Evolutionary conservation across 2,797 vertebrate species (phyloP), one percentile per base, ranked within the genome.

Genomic region (Silurus aristotelis): DNA sequence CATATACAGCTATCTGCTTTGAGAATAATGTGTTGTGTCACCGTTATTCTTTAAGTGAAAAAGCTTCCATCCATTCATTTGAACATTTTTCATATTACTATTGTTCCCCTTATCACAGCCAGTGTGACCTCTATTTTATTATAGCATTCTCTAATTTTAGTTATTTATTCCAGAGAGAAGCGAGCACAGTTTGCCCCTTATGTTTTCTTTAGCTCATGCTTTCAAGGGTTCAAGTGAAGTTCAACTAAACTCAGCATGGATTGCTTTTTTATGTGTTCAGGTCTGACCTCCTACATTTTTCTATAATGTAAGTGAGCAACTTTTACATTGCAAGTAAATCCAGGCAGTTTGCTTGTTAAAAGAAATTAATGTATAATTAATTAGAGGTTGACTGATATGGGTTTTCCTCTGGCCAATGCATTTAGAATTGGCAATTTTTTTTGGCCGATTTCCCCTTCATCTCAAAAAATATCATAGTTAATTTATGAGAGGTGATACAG

Each of bases 111-210:
- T 17, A 20, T 43, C 9, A 38, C 56, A 60, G 31, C 27, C 27
- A 22, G 12, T 61, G 27, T 14, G 56, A 78, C 56, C 19, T 2
- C 55, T 27, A 27, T 77, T 77, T 77, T 77, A 60, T 38, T 60
- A 78, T 38, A 78, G 19, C 56, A 61, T 38, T 2, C 27, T 22
- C 75, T 78, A 27, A 43, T 61, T 61, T 78, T 22, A 61, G 31
- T 38, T 61, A 61, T 78, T 61, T 61, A 78, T 78, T 78, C 75
- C 27, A 78, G 56, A 78, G 75, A 78, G 56, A 60, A 22, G 27
- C 1, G 27, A 77, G 56, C 56, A 77, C 27, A 22, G 15, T 25
- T 60, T 77, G 56, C 31, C 19, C 56, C 10, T 38, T 61, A 6
- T 22, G 75, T 22, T 43, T 61, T 78, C 56, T 60, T 13, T 60